Evolutionary conservation across 2,888 invertebrate genomes (phyloP).

Genomic region (Acronicta leporina): DNA sequence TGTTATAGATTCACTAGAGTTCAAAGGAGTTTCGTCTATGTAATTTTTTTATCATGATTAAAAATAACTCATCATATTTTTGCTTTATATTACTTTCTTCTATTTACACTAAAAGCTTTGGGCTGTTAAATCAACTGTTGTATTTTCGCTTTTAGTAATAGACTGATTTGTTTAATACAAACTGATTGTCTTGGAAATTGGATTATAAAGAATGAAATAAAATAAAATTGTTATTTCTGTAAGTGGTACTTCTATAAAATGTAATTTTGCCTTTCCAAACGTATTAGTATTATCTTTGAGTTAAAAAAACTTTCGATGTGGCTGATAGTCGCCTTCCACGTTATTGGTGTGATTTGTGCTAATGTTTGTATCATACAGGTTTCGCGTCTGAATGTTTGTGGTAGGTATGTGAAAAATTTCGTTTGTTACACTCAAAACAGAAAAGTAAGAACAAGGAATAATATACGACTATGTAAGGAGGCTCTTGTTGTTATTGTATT

Average conservation of each 20-base stretch:
- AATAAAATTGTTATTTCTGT: not conserved
- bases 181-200: not conserved
- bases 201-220: not conserved
- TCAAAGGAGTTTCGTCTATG: not conserved
- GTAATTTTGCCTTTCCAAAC: not conserved
- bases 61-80: constrained; percentile 4
- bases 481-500: no score
- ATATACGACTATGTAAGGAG: no score
- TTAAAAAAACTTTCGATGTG: no score
- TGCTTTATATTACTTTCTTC: constrained; percentile 5
- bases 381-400: no score
- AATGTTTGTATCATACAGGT: no score
- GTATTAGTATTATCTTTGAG: not conserved
- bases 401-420: no score
- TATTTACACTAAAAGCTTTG: constrained; percentile 43
- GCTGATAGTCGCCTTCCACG: no score
- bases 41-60: not conserved
- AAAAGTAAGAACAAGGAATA: no score
- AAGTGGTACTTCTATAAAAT: not conserved
- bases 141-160: constrained; percentile 18
- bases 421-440: no score
- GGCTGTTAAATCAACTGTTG: constrained; percentile 21
- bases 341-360: no score
- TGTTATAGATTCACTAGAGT: not conserved
- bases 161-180: constrained; percentile 1